Conservation (phyloP, 2,888 invertebrate species). For the Drosophila meridionalis region DNA sequence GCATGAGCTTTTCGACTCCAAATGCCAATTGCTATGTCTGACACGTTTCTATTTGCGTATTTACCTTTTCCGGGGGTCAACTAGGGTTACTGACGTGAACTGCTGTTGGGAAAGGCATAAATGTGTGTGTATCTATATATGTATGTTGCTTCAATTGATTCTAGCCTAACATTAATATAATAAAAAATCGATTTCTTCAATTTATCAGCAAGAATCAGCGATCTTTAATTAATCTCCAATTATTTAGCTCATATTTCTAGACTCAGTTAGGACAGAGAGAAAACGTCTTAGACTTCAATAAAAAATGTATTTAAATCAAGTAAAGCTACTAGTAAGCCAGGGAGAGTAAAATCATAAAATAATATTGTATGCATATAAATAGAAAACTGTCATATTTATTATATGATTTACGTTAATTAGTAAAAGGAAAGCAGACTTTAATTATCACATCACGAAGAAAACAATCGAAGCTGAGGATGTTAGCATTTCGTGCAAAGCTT, state of each 20-base stretch:
- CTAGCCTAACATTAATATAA: not conserved
- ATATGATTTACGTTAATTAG: not conserved
- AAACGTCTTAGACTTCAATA: too few species aligned
- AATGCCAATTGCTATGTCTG: conserved; percentile 44
- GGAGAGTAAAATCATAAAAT: not conserved
- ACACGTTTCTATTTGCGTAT: conserved; percentile 44
- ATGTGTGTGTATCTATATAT: not conserved
- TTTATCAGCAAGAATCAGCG: not conserved
- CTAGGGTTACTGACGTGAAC: conserved; percentile 48
- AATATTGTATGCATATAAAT: not conserved
- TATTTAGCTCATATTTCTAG: not conserved
- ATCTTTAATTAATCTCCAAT: not conserved
- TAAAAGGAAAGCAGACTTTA: not conserved
- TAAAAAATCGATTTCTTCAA: not conserved
- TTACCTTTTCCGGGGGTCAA: conserved; percentile 41
- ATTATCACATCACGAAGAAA: not conserved
- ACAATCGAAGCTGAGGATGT: not conserved
- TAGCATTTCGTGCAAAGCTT: not conserved
- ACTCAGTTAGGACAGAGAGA: not conserved
- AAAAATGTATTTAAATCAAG: not conserved
- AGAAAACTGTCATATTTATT: not conserved
- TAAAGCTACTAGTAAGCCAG: not conserved
- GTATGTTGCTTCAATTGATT: not conserved
- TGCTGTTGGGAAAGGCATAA: conserved; percentile 4
- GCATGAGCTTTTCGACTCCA: conserved; percentile 24